Base-by-base conservation (phyloP, 2,113 vertebrate species). In the Colossoma macropomum region DNA sequence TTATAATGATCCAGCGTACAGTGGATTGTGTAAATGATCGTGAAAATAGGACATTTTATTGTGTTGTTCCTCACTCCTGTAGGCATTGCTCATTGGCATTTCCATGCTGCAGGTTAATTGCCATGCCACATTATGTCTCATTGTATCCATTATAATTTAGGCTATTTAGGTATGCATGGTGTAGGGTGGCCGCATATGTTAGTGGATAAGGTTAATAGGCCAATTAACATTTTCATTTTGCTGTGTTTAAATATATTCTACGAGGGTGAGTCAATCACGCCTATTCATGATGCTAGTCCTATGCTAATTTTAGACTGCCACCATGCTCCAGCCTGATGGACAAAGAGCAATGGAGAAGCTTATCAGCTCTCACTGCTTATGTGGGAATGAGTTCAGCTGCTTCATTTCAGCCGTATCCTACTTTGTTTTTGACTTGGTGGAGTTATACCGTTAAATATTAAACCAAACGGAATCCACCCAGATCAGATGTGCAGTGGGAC, bases 171-270 rank as follows among this genome's bases (percentile, higher is more conserved):
- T 77, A 69, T 76, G 63, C 52, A 56, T 80, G 17, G 52, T 41
- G 78, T 72, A 48, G 17, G 25, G n/a, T 71, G 28, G 59, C 62
- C 66, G 72, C 28, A 13, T 78, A 41, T 60, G 30, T 41, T 85
- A n/a, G 17, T 76, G 52, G 41, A 63, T 59, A 84, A 86, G 84
- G 84, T 86, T 82, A 88, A 65, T 75, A 25, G 66, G 72, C 69
- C 84, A 86, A 82, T 86, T 80, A 88, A 83, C 84, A 85, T 84
- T 85, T 87, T 25, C 48, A 79, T 79, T 70, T 81, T 52, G 65
- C 78, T 70, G 25, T 34, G 78, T 83, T 80, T 75, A 79, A 79
- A 82, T 63, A 16, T 84, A 70, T 81, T 85, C 72, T 50, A 38
- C 34, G 34, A 59, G 27, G 0, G 27, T 34, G 54, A 66, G 52